Percentiles rank a stretch among this genome's conserved stretches.
Evolutionary conservation across 2,113 vertebrate species (phyloP).

Genomic region (Lipotes vexillifer): DNA sequence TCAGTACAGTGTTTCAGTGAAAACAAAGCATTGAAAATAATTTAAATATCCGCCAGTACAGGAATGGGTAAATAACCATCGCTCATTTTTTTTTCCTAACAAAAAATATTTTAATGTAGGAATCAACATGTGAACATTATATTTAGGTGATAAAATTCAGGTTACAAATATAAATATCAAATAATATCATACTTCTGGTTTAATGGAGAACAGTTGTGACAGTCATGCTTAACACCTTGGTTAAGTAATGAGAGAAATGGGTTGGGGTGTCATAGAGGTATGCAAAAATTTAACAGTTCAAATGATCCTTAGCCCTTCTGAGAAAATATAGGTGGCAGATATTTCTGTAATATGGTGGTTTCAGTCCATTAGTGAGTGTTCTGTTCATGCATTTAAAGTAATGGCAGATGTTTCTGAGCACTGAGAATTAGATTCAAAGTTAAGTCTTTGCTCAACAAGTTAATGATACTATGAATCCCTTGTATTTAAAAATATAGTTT

Average conservation of each 20-base stretch:
- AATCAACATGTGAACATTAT: neutral
- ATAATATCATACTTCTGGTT: neutral
- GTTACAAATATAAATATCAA: constrained; percentile 3
- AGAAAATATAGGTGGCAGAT: neutral
- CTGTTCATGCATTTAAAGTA: neutral
- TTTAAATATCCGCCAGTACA: neutral
- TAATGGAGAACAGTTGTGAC: neutral
- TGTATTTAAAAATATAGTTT: too few relatives aligned
- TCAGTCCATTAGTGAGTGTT: neutral
- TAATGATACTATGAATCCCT: too few relatives aligned
- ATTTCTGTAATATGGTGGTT: neutral
- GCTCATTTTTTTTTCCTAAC: too few relatives aligned
- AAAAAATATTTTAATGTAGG: too few relatives aligned
- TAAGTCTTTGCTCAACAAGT: neutral
- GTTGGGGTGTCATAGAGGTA: neutral
- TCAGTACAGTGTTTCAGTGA: neutral
- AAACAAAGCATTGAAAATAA: neutral
- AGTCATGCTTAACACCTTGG: neutral
- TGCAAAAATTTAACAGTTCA: constrained; percentile 5
- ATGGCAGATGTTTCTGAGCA: neutral
- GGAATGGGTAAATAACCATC: neutral
- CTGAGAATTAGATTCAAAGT: neutral
- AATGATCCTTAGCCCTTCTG: neutral
- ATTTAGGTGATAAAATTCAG: neutral
- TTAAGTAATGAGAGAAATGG: neutral